Base-by-base conservation (phyloP, 2,797 vertebrate species). In the Gallinago nigripennis region DNA sequence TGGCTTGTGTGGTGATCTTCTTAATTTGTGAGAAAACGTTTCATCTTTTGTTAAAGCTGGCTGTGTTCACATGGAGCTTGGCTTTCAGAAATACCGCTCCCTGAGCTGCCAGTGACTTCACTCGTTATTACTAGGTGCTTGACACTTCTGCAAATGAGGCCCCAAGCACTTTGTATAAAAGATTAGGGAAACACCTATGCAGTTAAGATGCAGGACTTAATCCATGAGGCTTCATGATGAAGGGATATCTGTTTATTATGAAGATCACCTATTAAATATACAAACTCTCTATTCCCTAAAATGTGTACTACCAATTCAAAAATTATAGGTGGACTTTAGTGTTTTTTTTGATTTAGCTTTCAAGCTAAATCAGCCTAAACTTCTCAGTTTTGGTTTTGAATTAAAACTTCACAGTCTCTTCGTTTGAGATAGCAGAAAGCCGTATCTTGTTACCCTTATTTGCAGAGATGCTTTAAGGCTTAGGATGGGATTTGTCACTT, bases 11-110 rank as follows among this genome's bases (percentile, higher is more conserved):
- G 88, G 97, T 94, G 97, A 97, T 98, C 97, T 97, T 98, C 97
- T 97, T 98, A 98, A 98, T 98, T 98, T 98, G 97, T 97, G 96
- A 98, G 97, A 97, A 98, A 97, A 97, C 88, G 95, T 97, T 98
- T 97, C 95, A 92, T 97, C 97, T 97, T 98, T 98, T 97, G 97
- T 98, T 97, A 91, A 95, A 96, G 96, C 86, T 84, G 90, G 70
- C 91, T 92, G 71, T 63, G 61, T 97, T 97, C 97, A 88, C 63
- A 16, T 88, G 73, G 71, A 84, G 35, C 50, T 92, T 88, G 61
- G 25, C 39, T 96, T 91, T 94, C 86, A 95, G 79, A 86, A 88
- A 68, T 76, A 39, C 68, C 3, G 1, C 28, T 89, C 35, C 61
- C 39, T 66, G 72, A 88, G 61, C 86, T 85, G 72, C 79, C 68